Conservation (phyloP, 2,113 vertebrate genomes). For the Chunga burmeisteri region DNA sequence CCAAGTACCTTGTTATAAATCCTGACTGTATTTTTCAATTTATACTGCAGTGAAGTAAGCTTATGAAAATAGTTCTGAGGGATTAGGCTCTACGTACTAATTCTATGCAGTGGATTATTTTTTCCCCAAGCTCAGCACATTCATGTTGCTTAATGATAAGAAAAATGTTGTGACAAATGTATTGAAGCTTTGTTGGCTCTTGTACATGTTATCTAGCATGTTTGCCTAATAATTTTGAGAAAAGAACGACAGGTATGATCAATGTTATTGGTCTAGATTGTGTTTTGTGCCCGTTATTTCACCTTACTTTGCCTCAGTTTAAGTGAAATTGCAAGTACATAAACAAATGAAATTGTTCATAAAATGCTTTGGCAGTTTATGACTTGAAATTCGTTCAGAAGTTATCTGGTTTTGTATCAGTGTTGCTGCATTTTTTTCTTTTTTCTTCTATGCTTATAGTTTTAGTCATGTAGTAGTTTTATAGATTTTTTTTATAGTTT, state of each 20-base stretch:
- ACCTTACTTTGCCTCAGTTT: not conserved
- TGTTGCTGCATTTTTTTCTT: not conserved
- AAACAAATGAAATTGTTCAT: not conserved
- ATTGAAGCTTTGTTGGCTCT: not conserved
- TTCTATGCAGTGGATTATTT: slow-evolving; percentile 60
- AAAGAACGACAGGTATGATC: not conserved
- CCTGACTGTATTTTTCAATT: slow-evolving; percentile 55
- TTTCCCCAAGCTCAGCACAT: slow-evolving; percentile 20
- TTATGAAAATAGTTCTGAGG: slow-evolving; percentile 53
- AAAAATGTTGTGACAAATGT: slow-evolving; percentile 18
- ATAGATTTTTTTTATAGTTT: no score
- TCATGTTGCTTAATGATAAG: slow-evolving; percentile 52
- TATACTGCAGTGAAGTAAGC: slow-evolving; percentile 27
- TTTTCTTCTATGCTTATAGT: not conserved
- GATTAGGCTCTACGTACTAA: slow-evolving; percentile 55
- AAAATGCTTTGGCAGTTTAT: not conserved
- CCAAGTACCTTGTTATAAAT: slow-evolving; percentile 53
- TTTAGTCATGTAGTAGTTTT: not conserved
- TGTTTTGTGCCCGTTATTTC: not conserved
- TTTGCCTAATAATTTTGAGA: slow-evolving; percentile 5
- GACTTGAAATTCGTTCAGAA: not conserved
- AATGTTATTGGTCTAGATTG: not conserved
- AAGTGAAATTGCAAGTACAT: not conserved
- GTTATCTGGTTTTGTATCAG: not conserved
- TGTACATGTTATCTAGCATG: not conserved